Base-by-base conservation (phyloP, 2,888 invertebrate species). In the Epsilonema sp. region DNA sequence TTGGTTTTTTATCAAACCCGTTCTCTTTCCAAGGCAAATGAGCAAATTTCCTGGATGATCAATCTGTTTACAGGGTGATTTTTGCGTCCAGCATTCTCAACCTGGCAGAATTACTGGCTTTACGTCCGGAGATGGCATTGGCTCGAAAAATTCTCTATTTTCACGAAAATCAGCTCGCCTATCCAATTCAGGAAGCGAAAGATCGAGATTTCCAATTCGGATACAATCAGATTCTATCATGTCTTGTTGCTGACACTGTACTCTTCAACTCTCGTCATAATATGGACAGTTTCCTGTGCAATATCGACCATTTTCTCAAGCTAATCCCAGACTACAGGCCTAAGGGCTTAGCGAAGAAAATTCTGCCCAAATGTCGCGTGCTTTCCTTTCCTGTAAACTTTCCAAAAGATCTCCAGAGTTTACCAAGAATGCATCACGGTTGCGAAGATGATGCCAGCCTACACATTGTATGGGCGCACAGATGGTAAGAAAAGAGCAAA, bases 151-250 rank as follows among this genome's bases (percentile, higher is more conserved):
- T 80, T 22, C 67, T 80, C 0, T 81, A 80, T 58, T 80, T 80
- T 57, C 80, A 81, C 62, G 80, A 81, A 65, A 80, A 81, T 63
- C 80, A 81, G 60, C 64, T 80, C 25, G 70, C 75, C 1, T 80
- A 80, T 66, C 80, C 80, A 1, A 74, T 77, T 16, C 70, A 39
- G n/a, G 71, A 75, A 48, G 70, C 73, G 1, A 75, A 78, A 57
- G 73, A 76, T 39, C 67, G 79, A 50, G 80, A 81, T 63, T 77
- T 78, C 53, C 80, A 80, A 61, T 80, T 76, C 66, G 78, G 79
- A 1, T 76, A 79, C 53, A 80, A 80, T 66, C 78, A 80, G 66
- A 76, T 80, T 42, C 66, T 76, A 36, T 75, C 79, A 16, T 75
- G 79, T 61, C 61, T 80, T 54, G 74, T 76, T 16, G 78, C 80